Evolutionary conservation across 2,888 invertebrate genomes (phyloP), one percentile per base, ranked within the genome.

Genomic region (Stenichneumon culpator): DNA sequence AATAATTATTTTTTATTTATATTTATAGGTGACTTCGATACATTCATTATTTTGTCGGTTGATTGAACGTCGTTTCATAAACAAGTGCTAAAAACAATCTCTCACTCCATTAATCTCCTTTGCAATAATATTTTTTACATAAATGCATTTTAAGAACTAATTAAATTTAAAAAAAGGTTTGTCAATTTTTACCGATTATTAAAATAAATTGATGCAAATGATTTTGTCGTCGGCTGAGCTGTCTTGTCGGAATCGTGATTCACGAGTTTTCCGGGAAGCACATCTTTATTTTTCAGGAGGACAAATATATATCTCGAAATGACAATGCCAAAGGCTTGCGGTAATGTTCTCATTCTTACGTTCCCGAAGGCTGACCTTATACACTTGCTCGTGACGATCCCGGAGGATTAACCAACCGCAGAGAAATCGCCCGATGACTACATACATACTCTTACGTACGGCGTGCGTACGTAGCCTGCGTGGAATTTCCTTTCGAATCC

Each of bases 401-500:
- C 75, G 63, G 28, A 11, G 54, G 68, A 44, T 44, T 44, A 81
- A 78, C 57, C 52, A 65, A 78, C 82, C 73, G 63, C 78, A 78
- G 73, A 84, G 72, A 69, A 78, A 82, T 82, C 73, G 70, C 47
- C n/a, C 83, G 67, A 79, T 83, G 79, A 79, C 72, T 75, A 60
- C 63, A 50, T 22, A 74, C 67, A 47, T 57, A 67, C 16, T 36
- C 7, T 39, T 9, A 39, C 14, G 14, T 9, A 52, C 22, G 14
- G 22, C 54, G 67, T 67, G 75, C 80, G 67, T 80, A 60, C 50
- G 60, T 74, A 47, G 65, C 80, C 50, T 16, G 72, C 44, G 72
- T 72, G 83, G 72, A 77, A 84, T 84, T 84, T 80, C 74, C 80
- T 78, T 82, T 82, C 75, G 63, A 82, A 70, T 82, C 75, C 70